phyloP scores from a whole-genome alignment of 2,888 invertebrate genomes.

The Craniophora ligustri region DNA sequence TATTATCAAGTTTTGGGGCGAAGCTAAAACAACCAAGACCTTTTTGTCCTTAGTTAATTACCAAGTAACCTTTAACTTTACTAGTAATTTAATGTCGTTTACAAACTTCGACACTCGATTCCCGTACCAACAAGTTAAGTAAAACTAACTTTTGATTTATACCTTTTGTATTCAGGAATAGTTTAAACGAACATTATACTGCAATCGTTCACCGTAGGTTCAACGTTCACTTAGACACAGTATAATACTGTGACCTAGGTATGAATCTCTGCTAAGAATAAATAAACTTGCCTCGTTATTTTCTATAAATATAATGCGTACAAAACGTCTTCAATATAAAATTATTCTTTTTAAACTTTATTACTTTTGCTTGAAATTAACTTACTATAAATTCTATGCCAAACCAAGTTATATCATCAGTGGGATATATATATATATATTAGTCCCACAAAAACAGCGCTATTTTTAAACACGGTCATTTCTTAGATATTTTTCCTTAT shows the following conservation, averaged over 20 bases:
- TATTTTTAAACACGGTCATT: no score
- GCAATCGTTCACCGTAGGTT: constrained; percentile 17
- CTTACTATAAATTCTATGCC: no score
- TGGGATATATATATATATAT: background rate
- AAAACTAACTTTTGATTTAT: constrained; percentile 51
- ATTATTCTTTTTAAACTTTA: no score
- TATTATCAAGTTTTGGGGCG: constrained; percentile 34
- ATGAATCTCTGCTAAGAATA: constrained; percentile 34
- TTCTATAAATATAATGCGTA: no score
- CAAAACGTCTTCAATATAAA: no score
- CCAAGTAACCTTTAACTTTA: constrained; percentile 59
- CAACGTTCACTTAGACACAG: no score
- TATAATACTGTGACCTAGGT: no score
- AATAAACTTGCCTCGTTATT: constrained; percentile 18
- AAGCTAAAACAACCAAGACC: constrained; percentile 47
- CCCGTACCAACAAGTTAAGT: constrained; percentile 39
- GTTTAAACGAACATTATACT: constrained; percentile 14
- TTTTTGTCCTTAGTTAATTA: constrained; percentile 60
- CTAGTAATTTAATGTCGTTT: constrained; percentile 65
- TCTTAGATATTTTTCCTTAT: no score
- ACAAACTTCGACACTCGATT: constrained; percentile 60
- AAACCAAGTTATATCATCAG: no score
- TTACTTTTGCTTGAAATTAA: no score
- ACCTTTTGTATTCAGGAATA: constrained; percentile 29
- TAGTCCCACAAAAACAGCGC: background rate